A percentile compares a stretch with the other conserved stretches of the same genome.
Conservation (phyloP, 1,140 invertebrate genomes). For the Sipha flava region DNA sequence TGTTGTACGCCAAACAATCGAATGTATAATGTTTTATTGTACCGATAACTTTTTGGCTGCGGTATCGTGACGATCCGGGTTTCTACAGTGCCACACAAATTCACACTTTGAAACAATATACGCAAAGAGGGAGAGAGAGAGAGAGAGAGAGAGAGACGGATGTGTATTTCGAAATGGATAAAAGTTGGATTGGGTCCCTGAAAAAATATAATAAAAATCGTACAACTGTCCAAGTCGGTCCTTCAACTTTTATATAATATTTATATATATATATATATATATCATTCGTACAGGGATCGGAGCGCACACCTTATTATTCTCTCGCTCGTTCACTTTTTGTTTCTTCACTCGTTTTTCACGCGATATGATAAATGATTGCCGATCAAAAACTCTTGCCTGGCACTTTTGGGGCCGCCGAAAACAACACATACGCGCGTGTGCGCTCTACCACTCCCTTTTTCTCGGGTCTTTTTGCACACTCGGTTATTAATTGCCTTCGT, state of each 20-base stretch:
- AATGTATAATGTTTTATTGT: too few species aligned
- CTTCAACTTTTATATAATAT: not conserved
- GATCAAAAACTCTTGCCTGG: constrained; percentile 23
- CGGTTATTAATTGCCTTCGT: constrained; percentile 18
- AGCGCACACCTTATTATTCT: not conserved
- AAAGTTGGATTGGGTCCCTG: not conserved
- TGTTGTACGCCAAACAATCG: too few species aligned
- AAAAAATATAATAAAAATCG: not conserved
- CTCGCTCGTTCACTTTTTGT: not conserved
- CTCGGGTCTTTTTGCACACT: not conserved
- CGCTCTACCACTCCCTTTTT: not conserved
- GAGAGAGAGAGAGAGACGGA: too few species aligned
- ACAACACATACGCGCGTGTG: not conserved
- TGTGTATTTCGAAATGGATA: not conserved
- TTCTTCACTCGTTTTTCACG: constrained; percentile 22
- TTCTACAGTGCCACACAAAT: too few species aligned
- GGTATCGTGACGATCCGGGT: too few species aligned
- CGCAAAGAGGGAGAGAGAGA: too few species aligned
- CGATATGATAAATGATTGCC: constrained; percentile 30
- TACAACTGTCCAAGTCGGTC: not conserved
- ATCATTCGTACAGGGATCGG: too few species aligned
- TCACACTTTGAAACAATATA: too few species aligned
- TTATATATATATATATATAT: too few species aligned
- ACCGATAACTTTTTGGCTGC: too few species aligned
- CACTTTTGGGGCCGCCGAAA: constrained; percentile 1